These are phyloP conservation scores for Mus spicilegus DNA, from an alignment of 2,113 vertebrate genomes.

Conservation along the genomic window DNA sequence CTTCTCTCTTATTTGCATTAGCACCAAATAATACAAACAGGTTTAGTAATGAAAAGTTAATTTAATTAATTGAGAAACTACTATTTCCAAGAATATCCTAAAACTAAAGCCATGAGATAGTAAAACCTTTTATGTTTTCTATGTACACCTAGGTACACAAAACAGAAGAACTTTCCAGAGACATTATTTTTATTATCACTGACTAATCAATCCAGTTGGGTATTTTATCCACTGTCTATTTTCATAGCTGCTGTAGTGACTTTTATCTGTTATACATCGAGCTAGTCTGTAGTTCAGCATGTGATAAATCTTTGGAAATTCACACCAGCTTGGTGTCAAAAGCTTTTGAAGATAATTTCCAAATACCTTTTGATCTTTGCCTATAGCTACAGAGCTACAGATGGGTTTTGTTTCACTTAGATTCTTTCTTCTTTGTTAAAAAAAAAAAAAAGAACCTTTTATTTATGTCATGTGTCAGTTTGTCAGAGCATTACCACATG, in stretches of 20 bases:
- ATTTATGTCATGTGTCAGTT: neutral
- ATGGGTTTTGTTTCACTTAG: conserved; percentile 30
- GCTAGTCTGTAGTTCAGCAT: neutral
- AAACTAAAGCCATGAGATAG: conserved; percentile 20
- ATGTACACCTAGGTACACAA: neutral
- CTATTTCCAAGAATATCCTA: conserved; percentile 44
- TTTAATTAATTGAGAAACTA: conserved; percentile 42
- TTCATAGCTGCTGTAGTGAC: neutral
- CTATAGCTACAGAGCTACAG: neutral
- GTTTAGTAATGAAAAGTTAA: conserved; percentile 43
- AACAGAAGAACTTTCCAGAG: conserved; percentile 40
- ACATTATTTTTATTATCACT: conserved; percentile 14
- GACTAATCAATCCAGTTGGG: neutral
- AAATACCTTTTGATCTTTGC: conserved; percentile 61
- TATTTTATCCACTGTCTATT: neutral
- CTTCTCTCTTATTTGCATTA: neutral
- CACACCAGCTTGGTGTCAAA: neutral
- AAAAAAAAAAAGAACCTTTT: neutral
- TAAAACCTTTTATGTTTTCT: neutral
- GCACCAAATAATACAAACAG: conserved; percentile 9
- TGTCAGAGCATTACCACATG: neutral
- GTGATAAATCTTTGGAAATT: conserved; percentile 13
- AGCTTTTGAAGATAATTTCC: conserved; percentile 56
- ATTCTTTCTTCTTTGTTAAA: neutral
- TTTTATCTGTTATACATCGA: neutral